Conservation (phyloP, 2,888 invertebrate species). For the Heliconius ismenius region DNA sequence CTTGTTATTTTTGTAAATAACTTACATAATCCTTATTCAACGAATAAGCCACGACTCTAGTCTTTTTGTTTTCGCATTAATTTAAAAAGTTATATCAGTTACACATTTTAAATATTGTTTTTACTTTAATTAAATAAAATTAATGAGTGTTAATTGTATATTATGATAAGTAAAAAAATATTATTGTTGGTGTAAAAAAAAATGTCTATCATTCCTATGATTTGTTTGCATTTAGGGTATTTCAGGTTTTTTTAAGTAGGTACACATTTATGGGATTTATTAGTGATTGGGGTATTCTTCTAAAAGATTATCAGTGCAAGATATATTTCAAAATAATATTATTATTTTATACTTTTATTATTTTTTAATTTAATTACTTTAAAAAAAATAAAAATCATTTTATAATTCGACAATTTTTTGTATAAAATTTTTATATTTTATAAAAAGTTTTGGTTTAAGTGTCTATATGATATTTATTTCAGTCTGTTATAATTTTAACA, state of each 20-base stretch:
- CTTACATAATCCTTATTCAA: background rate
- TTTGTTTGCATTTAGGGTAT: slow-evolving; percentile 6
- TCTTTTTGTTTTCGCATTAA: background rate
- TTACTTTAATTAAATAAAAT: background rate
- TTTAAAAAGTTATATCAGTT: background rate
- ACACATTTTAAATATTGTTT: background rate
- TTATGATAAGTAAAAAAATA: slow-evolving; percentile 12
- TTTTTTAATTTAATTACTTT: too few species aligned
- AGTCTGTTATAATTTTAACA: too few species aligned
- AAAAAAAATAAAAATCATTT: background rate
- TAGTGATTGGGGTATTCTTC: background rate
- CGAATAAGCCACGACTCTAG: background rate
- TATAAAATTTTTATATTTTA: background rate
- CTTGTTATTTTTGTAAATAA: background rate
- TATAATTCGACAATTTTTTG: background rate
- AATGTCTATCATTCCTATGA: slow-evolving; percentile 4
- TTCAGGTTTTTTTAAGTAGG: background rate
- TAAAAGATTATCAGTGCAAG: background rate
- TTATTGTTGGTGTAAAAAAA: background rate
- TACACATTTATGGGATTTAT: slow-evolving; percentile 1
- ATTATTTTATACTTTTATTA: too few species aligned
- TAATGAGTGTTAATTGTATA: background rate
- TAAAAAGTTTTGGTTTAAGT: too few species aligned
- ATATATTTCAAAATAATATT: background rate
- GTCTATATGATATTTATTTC: too few species aligned